Percentiles rank a stretch among this genome's conserved stretches.
Evolutionary conservation across 2,113 vertebrate genomes (phyloP).

Genomic region (Girardinichthys multiradiatus): DNA sequence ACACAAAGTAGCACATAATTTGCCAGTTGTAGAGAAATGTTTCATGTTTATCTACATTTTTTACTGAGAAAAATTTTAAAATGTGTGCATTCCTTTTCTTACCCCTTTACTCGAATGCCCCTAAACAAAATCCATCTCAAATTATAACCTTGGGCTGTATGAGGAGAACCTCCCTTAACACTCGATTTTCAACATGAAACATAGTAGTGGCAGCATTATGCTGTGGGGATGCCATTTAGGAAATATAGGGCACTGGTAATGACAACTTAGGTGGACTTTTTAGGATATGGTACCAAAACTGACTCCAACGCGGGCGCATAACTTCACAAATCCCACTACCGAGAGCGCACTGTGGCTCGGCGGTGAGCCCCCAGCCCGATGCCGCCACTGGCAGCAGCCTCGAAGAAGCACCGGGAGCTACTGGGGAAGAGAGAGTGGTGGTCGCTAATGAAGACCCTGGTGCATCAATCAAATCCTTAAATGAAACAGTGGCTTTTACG

Average conservation of each 20-base stretch:
- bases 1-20: too few relatives aligned
- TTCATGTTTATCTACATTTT: neutral
- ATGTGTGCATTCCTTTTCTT: neutral
- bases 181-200: neutral
- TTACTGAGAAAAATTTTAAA: neutral
- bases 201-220: neutral
- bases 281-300: neutral
- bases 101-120: too few relatives aligned
- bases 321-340: too few relatives aligned
- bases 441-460: constrained; percentile 20
- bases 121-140: neutral
- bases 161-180: neutral
- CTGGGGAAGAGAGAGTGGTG: constrained; percentile 14
- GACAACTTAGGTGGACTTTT: neutral
- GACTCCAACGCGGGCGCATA: neutral
- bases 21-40: too few relatives aligned
- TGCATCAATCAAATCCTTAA: constrained; percentile 6
- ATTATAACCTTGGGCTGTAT: neutral
- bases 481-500: constrained; percentile 45
- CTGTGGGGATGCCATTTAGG: neutral
- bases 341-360: too few relatives aligned
- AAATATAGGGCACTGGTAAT: neutral
- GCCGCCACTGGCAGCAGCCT: neutral
- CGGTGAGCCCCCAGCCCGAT: too few relatives aligned
- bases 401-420: constrained; percentile 9